Evolutionary conservation across 2,888 invertebrate genomes (phyloP), one percentile per base, ranked within the genome.

Genomic region (Charanyca ferruginea): DNA sequence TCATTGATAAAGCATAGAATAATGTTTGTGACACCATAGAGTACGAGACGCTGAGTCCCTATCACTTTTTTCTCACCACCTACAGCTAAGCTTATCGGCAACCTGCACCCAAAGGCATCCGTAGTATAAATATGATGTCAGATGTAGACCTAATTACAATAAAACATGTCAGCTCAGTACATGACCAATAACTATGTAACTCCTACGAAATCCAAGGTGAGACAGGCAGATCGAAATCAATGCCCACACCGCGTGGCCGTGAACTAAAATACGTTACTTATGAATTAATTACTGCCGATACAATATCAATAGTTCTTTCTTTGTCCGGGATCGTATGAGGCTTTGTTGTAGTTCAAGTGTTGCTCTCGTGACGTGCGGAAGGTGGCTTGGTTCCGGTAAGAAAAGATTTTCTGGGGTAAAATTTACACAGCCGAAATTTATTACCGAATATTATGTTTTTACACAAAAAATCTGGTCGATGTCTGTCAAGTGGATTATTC

Each of bases 191-290:
- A 63, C 44, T 68, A 60, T 67, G 69, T 65, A 48, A 67, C 79
- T 79, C 79, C 80, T 73, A 79, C 79, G 48, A 61, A 61, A 63
- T 38, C 54, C 79, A 79, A 79, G 79, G 80, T 77, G 73, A 79
- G 68, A 57, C 66, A 2, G 64, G 66, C 69, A 76, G 68, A 79
- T 73, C 79, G 70, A 71, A 79, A 77, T 77, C 79, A 57, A 65
- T 68, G 77, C 77, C 77, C 76, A 77, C 79, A 79, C 70, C 38
- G 42, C 45, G 23, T 57, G 79, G 52, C 79, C 79, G 55, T 79
- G 79, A 79, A 79, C 77, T 66, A 67, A 79, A 77, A 77, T 68
- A 61, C 42, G 60, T 71, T 71, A 66, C 47, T 77, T 77, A 79
- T 71, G 68, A 71, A 77, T 79, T 77, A 77, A 78, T 79, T 76